These are phyloP conservation scores for Magallana angulata DNA, from an alignment of 1,140 invertebrate species.

Conservation along the genomic window DNA sequence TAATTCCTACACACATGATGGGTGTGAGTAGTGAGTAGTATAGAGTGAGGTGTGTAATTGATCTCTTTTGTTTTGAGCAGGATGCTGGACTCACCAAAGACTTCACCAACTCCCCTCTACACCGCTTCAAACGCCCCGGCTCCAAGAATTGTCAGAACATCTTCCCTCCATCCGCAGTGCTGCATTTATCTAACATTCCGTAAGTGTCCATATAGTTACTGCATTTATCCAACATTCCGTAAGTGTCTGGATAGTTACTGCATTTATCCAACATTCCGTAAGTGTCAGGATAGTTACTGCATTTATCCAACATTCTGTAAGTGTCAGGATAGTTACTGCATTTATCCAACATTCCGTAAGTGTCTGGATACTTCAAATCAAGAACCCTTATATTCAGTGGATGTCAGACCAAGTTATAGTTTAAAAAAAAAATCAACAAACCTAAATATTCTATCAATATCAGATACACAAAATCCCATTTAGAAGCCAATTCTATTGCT, in stretches of 20 bases:
- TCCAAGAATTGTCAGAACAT: conserved; percentile 99
- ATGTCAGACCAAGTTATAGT: not conserved
- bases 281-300: conserved; percentile 82
- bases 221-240: conserved; percentile 99
- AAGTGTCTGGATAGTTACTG: conserved; percentile 60
- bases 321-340: conserved; percentile 84
- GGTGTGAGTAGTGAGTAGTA: too few species aligned
- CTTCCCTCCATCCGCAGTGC: conserved; percentile 97
- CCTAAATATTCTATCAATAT: too few species aligned
- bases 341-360: conserved; percentile 98
- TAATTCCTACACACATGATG: too few species aligned
- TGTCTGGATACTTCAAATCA: conserved; percentile 28
- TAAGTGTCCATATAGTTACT: conserved; percentile 64
- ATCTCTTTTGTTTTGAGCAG: conserved; percentile 59
- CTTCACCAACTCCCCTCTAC: conserved; percentile 96
- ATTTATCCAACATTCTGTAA: conserved; percentile 99
- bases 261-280: conserved; percentile 99
- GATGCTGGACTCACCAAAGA: conserved; percentile 99
- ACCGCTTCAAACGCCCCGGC: conserved; percentile 99
- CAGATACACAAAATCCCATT: too few species aligned
- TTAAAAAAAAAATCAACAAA: too few species aligned
- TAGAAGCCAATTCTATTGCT: too few species aligned
- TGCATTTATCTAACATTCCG: conserved; percentile 99
- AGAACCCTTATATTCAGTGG: not conserved
- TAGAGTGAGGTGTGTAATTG: too few species aligned